Conservation (phyloP, 2,797 vertebrate genomes). For the Sylvia borin region DNA sequence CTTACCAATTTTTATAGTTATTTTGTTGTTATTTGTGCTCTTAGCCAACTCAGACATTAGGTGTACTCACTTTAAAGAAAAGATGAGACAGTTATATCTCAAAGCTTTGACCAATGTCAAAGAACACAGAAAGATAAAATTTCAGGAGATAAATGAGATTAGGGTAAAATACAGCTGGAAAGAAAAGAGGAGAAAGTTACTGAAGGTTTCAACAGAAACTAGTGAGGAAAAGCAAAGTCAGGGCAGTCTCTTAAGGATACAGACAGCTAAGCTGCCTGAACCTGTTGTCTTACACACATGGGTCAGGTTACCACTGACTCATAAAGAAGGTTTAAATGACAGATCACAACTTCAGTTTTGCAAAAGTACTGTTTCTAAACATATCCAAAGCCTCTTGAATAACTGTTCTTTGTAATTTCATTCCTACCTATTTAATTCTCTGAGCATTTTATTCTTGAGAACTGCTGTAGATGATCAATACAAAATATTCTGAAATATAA, state of each 20-base stretch:
- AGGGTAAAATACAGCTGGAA: neutral
- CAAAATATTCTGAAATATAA: neutral
- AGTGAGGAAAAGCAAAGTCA: neutral
- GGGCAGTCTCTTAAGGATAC: neutral
- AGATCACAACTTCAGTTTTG: neutral
- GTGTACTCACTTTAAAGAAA: neutral
- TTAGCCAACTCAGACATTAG: neutral
- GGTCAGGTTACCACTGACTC: neutral
- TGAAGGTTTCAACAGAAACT: neutral
- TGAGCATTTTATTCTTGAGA: neutral
- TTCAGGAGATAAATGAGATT: neutral
- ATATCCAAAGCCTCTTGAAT: neutral
- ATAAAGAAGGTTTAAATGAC: neutral
- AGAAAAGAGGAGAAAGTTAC: neutral
- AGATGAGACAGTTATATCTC: neutral
- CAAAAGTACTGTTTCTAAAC: neutral
- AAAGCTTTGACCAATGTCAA: neutral
- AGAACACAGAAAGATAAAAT: neutral
- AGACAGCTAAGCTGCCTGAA: neutral
- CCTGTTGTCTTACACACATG: neutral
- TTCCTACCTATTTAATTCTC: neutral
- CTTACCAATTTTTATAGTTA: neutral
- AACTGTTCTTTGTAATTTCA: neutral
- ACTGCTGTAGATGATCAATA: neutral
- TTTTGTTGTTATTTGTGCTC: neutral